These are phyloP conservation scores for Plebejus melissa DNA, from an alignment of 2,888 invertebrate genomes.

Conservation along the genomic window DNA sequence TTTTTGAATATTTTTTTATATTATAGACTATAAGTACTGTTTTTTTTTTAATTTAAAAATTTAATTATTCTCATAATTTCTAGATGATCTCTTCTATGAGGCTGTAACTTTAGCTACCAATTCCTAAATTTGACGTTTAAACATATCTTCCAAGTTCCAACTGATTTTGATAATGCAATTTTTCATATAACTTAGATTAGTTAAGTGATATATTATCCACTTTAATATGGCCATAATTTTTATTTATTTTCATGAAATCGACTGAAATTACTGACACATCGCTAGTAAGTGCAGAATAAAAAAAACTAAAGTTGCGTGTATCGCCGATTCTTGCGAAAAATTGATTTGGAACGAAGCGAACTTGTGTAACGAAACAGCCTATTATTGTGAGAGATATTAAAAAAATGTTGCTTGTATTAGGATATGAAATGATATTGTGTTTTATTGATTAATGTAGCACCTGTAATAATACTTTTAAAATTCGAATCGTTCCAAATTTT, in stretches of 20 bases:
- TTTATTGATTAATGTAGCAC: too few relatives aligned
- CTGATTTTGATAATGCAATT: background rate
- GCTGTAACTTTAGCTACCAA: slow-evolving; percentile 36
- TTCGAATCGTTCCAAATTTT: background rate
- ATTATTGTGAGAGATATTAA: too few relatives aligned
- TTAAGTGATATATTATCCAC: background rate
- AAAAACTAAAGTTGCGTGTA: too few relatives aligned
- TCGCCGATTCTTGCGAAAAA: background rate
- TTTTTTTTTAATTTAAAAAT: slow-evolving; percentile 2
- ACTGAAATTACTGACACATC: background rate
- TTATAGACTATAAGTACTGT: background rate
- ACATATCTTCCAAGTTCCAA: slow-evolving; percentile 34
- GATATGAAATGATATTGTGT: too few relatives aligned
- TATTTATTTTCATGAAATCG: background rate
- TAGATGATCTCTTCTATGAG: slow-evolving; percentile 34
- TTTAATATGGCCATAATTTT: background rate
- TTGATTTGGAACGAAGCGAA: background rate
- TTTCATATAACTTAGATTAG: background rate
- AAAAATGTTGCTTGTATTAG: too few relatives aligned
- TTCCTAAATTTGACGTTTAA: slow-evolving; percentile 34
- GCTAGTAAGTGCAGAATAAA: too few relatives aligned
- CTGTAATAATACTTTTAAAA: background rate
- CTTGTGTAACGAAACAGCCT: too few relatives aligned
- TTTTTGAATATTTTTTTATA: slow-evolving; percentile 16
- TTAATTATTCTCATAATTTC: slow-evolving; percentile 22